A percentile compares a stretch with the other conserved stretches of the same genome.
Conservation (phyloP, 2,113 vertebrate genomes). For the Gobius niger region DNA sequence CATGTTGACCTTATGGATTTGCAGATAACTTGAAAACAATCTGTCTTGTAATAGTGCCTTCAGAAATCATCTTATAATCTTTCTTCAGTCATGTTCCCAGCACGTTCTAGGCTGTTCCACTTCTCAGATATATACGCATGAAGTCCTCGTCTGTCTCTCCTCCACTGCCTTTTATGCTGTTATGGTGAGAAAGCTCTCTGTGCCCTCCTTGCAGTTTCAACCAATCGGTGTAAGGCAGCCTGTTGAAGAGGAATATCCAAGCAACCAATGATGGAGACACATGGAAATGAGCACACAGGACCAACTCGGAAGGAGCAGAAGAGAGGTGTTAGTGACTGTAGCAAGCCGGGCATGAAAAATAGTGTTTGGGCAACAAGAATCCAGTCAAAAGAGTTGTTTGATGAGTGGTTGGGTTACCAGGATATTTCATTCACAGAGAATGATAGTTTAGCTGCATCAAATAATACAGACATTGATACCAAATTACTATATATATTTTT, state of each 20-base stretch:
- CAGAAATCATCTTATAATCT: neutral
- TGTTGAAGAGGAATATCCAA: slow-evolving; percentile 30
- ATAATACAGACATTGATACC: neutral
- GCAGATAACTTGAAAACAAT: neutral
- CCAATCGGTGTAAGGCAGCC: slow-evolving; percentile 63
- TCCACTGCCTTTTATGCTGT: slow-evolving; percentile 64
- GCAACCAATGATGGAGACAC: slow-evolving; percentile 55
- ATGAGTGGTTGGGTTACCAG: slow-evolving; percentile 1
- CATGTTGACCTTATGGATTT: slow-evolving; percentile 66
- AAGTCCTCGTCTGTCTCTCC: slow-evolving; percentile 29
- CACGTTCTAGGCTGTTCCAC: neutral
- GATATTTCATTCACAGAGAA: neutral
- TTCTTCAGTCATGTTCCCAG: neutral
- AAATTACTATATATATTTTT: too few species aligned
- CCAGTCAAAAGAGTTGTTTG: slow-evolving; percentile 4
- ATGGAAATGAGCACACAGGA: slow-evolving; percentile 54
- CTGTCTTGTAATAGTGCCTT: too few species aligned
- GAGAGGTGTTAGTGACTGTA: slow-evolving; percentile 31
- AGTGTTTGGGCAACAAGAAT: slow-evolving; percentile 11
- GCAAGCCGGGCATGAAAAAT: slow-evolving; percentile 26
- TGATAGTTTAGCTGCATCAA: neutral
- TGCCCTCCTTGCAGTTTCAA: slow-evolving; percentile 24
- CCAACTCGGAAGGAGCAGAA: slow-evolving; percentile 4
- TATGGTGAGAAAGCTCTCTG: slow-evolving; percentile 43
- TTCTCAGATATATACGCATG: slow-evolving; percentile 6